A percentile compares a stretch with the other conserved stretches of the same genome.
These are phyloP conservation scores for Hyperoplus lanceolatus DNA, from an alignment of 2,797 vertebrate genomes.

Conservation along the genomic window DNA sequence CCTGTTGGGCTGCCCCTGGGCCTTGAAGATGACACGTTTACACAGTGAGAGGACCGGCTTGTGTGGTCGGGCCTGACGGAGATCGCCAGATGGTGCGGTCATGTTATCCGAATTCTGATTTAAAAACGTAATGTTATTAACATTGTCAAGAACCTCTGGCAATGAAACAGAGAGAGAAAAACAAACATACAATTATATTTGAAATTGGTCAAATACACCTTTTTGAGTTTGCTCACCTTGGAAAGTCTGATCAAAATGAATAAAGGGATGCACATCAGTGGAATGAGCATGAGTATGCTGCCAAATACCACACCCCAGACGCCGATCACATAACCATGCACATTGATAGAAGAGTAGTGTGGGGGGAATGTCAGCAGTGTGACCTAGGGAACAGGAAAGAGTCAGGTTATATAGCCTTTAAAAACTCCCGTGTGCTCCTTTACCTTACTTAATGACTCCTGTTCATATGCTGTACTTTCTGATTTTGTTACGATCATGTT, in stretches of 20 bases:
- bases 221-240: conserved; percentile 65
- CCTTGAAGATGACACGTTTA: conserved; percentile 46
- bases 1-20: conserved; percentile 13
- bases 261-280: conserved; percentile 81
- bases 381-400: conserved; percentile 55
- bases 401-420: conserved; percentile 5
- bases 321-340: not conserved
- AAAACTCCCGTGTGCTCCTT: not conserved
- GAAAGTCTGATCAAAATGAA: conserved; percentile 67
- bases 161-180: not conserved
- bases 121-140: not conserved
- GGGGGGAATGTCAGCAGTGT: conserved; percentile 55
- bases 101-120: conserved; percentile 50
- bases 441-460: not conserved
- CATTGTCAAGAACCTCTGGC: not conserved
- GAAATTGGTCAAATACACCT: not conserved
- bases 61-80: conserved; percentile 78
- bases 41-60: conserved; percentile 79
- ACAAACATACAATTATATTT: not conserved
- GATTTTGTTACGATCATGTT: not conserved
- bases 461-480: not conserved
- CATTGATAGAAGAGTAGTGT: too few relatives aligned
- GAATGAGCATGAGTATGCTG: conserved; percentile 64
- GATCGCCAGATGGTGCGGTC: conserved; percentile 72
- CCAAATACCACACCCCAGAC: not conserved